phyloP scores from a whole-genome alignment of 2,888 invertebrate species.

The Drosophila basisetae region DNA sequence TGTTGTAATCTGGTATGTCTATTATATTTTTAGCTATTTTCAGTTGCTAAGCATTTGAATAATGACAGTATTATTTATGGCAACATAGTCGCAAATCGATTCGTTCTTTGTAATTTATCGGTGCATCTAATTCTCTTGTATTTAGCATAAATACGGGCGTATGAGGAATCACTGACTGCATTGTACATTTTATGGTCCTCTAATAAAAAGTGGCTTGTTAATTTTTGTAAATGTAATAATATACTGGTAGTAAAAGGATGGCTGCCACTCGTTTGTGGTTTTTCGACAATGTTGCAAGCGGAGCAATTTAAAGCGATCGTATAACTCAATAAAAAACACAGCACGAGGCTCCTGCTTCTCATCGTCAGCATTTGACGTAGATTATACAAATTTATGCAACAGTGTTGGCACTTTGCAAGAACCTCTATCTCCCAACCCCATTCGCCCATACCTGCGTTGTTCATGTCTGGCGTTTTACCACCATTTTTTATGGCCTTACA shows the following conservation, averaged over 20 bases:
- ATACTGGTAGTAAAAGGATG: neutral
- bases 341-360: constrained; percentile 26
- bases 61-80: neutral
- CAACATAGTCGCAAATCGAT: neutral
- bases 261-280: neutral
- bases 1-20: neutral
- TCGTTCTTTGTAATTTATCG: neutral
- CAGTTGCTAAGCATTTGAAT: neutral
- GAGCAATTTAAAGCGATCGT: constrained; percentile 59
- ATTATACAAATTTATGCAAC: constrained; percentile 80
- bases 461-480: constrained; percentile 20
- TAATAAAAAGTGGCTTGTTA: neutral
- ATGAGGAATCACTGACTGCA: neutral
- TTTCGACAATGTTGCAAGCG: constrained; percentile 30
- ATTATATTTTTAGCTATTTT: neutral
- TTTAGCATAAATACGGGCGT: neutral
- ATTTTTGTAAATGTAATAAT: neutral
- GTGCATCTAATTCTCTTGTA: neutral
- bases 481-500: constrained; percentile 56
- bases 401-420: constrained; percentile 66
- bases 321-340: constrained; percentile 72
- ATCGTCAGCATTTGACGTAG: constrained; percentile 53
- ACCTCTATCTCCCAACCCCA: constrained; percentile 3
- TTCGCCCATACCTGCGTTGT: too few species aligned
- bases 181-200: neutral